Evolutionary conservation across 1,140 invertebrate species (phyloP).

Genomic region (Dreissena polymorpha): DNA sequence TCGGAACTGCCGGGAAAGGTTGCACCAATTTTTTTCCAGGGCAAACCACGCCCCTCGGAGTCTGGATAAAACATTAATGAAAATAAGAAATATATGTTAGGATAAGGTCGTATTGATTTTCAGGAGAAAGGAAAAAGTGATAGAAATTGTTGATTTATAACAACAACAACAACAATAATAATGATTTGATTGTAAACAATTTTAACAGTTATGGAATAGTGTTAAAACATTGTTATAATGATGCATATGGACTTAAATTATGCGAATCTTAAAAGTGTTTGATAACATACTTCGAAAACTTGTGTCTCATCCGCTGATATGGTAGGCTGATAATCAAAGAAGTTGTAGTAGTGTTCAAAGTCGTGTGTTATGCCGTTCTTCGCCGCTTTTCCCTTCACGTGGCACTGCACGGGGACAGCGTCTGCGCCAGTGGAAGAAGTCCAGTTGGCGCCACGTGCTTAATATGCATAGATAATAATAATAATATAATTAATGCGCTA

Average conservation of each 20-base stretch:
- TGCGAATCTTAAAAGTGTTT: too few relatives aligned
- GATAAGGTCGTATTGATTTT: too few relatives aligned
- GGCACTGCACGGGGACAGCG: slow-evolving; percentile 57
- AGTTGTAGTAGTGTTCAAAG: slow-evolving; percentile 67
- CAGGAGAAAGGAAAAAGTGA: too few relatives aligned
- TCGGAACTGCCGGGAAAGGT: slow-evolving; percentile 57
- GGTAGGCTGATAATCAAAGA: slow-evolving; percentile 61
- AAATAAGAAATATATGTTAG: too few relatives aligned
- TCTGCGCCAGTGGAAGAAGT: slow-evolving; percentile 47
- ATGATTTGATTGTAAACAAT: too few relatives aligned
- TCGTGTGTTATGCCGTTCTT: slow-evolving; percentile 18
- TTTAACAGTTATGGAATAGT: too few relatives aligned
- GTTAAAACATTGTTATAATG: too few relatives aligned
- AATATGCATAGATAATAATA: too few relatives aligned
- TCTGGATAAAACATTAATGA: slow-evolving; percentile 50
- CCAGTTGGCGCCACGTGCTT: slow-evolving; percentile 47
- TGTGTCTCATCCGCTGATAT: slow-evolving; percentile 24
- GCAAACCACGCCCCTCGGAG: slow-evolving; percentile 62
- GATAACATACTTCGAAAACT: slow-evolving; percentile 57
- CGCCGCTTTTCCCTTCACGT: slow-evolving; percentile 58
- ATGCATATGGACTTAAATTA: too few relatives aligned
- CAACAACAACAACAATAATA: too few relatives aligned
- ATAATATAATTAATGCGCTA: too few relatives aligned
- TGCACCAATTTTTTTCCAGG: slow-evolving; percentile 55
- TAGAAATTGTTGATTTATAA: too few relatives aligned